phyloP scores from a whole-genome alignment of 2,888 invertebrate genomes.

The Mythimna loreyi region DNA sequence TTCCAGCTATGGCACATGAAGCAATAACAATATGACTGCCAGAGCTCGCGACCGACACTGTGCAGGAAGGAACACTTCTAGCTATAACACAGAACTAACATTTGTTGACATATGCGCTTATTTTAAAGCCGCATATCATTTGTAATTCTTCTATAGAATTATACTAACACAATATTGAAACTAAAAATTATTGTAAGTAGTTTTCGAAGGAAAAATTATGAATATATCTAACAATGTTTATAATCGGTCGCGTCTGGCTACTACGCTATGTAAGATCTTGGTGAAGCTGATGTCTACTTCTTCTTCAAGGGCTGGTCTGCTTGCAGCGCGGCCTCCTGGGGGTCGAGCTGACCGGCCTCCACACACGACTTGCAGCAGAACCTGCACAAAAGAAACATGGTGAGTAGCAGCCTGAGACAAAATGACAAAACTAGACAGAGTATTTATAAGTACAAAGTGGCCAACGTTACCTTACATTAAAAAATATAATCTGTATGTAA shows the following conservation, averaged over 20 bases:
- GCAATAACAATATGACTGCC: constrained; percentile 52
- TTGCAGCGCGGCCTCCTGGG: constrained; percentile 74
- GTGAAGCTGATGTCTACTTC: constrained; percentile 65
- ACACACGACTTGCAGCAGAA: constrained; percentile 99
- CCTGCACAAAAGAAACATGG: constrained; percentile 69
- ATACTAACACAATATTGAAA: constrained; percentile 34
- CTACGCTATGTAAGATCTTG: constrained; percentile 43
- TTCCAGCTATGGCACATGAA: constrained; percentile 68
- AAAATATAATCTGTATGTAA: too few species aligned
- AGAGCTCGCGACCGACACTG: constrained; percentile 53
- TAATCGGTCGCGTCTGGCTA: constrained; percentile 50
- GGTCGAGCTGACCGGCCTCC: constrained; percentile 94
- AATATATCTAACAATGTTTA: constrained; percentile 1
- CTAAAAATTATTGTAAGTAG: constrained; percentile 34
- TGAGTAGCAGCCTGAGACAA: neutral
- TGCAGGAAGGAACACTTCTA: constrained; percentile 24
- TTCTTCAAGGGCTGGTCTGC: constrained; percentile 74
- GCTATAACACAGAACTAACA: constrained; percentile 5
- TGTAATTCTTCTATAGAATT: constrained; percentile 7
- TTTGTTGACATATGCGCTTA: constrained; percentile 14
- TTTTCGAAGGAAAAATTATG: neutral
- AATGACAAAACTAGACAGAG: neutral
- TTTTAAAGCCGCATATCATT: neutral
- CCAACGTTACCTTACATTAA: too few species aligned
- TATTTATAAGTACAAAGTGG: too few species aligned